Percentiles rank a stretch among this genome's conserved stretches.
Evolutionary conservation across 2,888 invertebrate species (phyloP).

Genomic region (Lasius fuliginosus): DNA sequence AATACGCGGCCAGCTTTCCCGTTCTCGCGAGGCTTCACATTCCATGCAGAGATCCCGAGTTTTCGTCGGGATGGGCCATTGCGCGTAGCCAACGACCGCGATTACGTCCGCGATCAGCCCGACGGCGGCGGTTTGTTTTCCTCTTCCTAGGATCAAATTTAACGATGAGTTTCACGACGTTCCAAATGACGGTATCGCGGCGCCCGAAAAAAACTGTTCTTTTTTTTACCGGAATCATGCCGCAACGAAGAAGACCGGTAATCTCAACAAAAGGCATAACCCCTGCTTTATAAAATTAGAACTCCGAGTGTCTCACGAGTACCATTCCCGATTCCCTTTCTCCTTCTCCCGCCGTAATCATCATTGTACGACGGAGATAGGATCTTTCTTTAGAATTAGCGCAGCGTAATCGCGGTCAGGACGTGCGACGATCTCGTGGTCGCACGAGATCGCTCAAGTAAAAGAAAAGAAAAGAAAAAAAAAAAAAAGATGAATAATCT

Average conservation of each 20-base stretch:
- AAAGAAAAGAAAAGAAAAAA: conserved; percentile 42
- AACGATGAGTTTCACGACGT: conserved; percentile 17
- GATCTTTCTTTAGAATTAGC: conserved; percentile 63
- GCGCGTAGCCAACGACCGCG: conserved; percentile 24
- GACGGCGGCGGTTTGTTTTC: not conserved
- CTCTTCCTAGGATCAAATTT: conserved; percentile 16
- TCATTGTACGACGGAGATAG: conserved; percentile 59
- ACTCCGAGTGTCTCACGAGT: conserved; percentile 39
- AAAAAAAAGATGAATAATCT: conserved; percentile 51
- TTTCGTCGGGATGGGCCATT: conserved; percentile 5
- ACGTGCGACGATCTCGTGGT: not conserved
- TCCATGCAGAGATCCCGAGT: not conserved
- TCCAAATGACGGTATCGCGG: conserved; percentile 20
- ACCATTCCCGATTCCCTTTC: conserved; percentile 30
- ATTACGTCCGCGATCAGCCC: conserved; percentile 34
- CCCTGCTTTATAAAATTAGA: conserved; percentile 67
- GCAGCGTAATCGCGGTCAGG: conserved; percentile 55
- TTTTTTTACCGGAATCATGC: not conserved
- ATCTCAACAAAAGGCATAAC: conserved; percentile 50
- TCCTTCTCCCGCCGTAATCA: conserved; percentile 42
- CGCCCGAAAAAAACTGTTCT: conserved; percentile 27
- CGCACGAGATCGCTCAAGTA: conserved; percentile 10
- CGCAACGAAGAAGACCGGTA: not conserved
- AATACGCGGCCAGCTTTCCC: conserved; percentile 7
- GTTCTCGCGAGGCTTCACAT: not conserved